Base-by-base conservation (phyloP, 2,113 vertebrate species). In the Nycticryphes semicollaris region DNA sequence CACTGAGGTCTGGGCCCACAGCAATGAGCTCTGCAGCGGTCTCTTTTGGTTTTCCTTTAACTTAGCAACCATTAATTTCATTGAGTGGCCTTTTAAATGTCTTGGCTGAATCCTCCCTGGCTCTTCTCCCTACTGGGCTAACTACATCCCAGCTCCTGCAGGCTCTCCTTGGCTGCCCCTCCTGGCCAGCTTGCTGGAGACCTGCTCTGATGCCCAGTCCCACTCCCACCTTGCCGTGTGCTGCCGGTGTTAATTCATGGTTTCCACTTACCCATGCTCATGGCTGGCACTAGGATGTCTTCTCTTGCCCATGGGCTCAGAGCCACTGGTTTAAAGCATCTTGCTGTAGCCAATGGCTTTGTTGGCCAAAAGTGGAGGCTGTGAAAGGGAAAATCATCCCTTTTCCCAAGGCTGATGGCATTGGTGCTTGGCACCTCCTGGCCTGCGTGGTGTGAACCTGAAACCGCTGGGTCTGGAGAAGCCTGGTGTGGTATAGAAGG, bases 81-180 rank as follows among this genome's bases (percentile, higher is more conserved):
- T 48, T 85, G 92, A 94, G 89, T 54, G 81, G 89, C 59, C 78
- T 94, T 89, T 95, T 84, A 95, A 93, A 92, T 19, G 67, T 47
- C 57, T 89, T 83, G 89, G 77, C 45, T 79, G 59, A 27, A 37
- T 69, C 20, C 21, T 53, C 77, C 41, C 74, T 93, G 86, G 91
- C 93, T 94, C 63, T 78, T 83, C 30, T 67, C 67, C 37, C 28
- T 69, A 0, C 27, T 6, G 1, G 53, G 43, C 59, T 89, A 70
- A 87, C 87, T 13, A 82, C 67, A 48, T 50, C 77, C 23, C 35
- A 45, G 60, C 16, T 96, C 69, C 56, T 43, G 25, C 53, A 5
- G 66, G 56, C 30, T 47, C 35, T 82, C n/a, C 47, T 47, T 89
- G 86, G 76, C 88, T 81, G 63, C 12, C 30, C 15, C 12, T 59